Evolutionary conservation across 2,113 vertebrate genomes (phyloP).

Genomic region (Ceyx cyanopectus): DNA sequence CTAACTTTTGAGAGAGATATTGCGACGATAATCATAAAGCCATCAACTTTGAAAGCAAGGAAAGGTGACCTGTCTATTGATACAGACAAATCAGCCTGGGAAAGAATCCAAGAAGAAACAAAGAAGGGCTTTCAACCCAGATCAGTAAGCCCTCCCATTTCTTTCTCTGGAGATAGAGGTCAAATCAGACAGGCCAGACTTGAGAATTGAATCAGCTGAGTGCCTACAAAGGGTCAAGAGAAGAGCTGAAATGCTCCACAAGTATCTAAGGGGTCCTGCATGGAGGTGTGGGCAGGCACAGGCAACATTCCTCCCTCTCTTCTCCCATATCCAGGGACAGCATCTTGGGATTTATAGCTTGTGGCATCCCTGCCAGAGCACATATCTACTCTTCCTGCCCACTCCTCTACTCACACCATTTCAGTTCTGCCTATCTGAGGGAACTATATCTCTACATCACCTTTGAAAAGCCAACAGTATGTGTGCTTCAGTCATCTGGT

Average conservation of each 20-base stretch:
- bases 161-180: background rate
- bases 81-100: background rate
- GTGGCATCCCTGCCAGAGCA: background rate
- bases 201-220: background rate
- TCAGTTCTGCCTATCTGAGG: background rate
- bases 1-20: background rate
- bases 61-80: background rate
- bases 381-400: background rate
- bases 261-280: background rate
- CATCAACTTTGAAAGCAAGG: background rate
- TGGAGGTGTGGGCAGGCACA: fast-evolving
- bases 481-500: background rate
- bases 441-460: background rate
- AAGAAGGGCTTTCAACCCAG: background rate
- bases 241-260: background rate
- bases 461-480: background rate
- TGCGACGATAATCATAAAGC: background rate
- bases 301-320: fast-evolving
- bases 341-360: background rate
- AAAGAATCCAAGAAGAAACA: background rate
- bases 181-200: background rate
- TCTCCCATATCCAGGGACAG: background rate
- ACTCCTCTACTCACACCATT: background rate
- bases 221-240: background rate
- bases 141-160: background rate